Base-by-base conservation (phyloP, 2,113 vertebrate genomes). In the Halcyon senegalensis region DNA sequence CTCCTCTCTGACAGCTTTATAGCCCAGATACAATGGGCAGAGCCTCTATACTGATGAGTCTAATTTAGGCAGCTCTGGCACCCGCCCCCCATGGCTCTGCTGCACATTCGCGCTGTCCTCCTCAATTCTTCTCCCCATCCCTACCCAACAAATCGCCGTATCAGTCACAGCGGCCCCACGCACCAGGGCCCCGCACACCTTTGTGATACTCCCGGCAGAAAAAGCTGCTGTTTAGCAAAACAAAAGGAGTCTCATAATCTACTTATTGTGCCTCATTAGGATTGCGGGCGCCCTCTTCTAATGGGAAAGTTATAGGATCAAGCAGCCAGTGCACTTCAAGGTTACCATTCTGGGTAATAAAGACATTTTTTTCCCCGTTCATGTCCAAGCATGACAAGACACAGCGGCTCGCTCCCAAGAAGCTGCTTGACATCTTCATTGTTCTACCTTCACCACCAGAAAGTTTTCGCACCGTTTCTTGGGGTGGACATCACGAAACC, bases 1-100 rank as follows among this genome's bases (percentile, higher is more conserved):
- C 92, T 93, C 66, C 82, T 76, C 87, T 73, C 85, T 98, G 98
- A 98, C 98, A 98, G 97, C 97, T 98, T 98, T 98, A 97, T 94
- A 98, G 95, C 96, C 77, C 76, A 11, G 81, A 87, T 75, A 97
- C 98, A 98, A 98, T 97, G 95, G 96, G 92, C 96, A 97, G 97
- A 98, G 93, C 70, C 91, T n/a, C 93, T 91, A 21, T 43, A 27
- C 95, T 48, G 97, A 93, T 62, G 96, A 94, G 93, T 80, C 94
- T 92, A 90, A 94, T 93, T 83, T 79, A 94, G 84, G 92, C 95
- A 41, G 93, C 90, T 68, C 92, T 51, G 85, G 89, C 86, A 82
- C 87, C 74, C 87, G 66, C 84, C 96, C 96, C 95, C 87, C 86
- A 24, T 55, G 66, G 90, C 81, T 77, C 89, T 69, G 1, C 43